Conservation (phyloP, 1,140 invertebrate species). For the Periplaneta americana region DNA sequence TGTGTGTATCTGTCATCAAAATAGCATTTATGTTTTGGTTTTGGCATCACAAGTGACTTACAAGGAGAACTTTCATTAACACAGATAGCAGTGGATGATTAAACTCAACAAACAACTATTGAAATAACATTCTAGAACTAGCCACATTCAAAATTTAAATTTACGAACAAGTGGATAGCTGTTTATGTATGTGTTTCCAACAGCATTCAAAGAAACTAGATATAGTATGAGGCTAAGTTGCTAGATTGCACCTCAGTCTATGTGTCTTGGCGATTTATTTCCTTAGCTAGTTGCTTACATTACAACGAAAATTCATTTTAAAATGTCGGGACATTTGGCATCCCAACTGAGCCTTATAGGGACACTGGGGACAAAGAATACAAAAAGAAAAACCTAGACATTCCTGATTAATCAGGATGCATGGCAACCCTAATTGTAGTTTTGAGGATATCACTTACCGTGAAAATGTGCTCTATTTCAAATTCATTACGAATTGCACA, state of each 20-base stretch:
- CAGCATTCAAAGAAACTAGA: neutral
- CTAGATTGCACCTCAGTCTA: neutral
- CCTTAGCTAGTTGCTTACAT: neutral
- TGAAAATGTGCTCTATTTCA: too few relatives aligned
- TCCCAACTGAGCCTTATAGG: too few relatives aligned
- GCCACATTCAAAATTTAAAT: neutral
- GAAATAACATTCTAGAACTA: neutral
- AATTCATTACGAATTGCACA: too few relatives aligned
- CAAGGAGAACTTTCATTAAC: neutral
- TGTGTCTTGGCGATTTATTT: neutral
- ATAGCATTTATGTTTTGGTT: neutral
- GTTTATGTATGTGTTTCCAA: neutral
- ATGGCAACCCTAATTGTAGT: neutral
- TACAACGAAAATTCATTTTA: neutral
- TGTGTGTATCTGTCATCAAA: neutral
- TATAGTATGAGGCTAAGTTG: neutral
- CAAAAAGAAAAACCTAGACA: too few relatives aligned
- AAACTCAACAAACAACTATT: neutral
- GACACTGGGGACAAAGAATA: neutral
- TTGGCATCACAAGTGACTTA: neutral
- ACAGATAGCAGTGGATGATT: neutral
- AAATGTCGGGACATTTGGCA: neutral
- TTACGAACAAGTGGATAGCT: neutral
- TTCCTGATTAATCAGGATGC: neutral
- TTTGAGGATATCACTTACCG: too few relatives aligned